phyloP scores from a whole-genome alignment of 2,113 vertebrate genomes.

The Apodemus speciosus region DNA sequence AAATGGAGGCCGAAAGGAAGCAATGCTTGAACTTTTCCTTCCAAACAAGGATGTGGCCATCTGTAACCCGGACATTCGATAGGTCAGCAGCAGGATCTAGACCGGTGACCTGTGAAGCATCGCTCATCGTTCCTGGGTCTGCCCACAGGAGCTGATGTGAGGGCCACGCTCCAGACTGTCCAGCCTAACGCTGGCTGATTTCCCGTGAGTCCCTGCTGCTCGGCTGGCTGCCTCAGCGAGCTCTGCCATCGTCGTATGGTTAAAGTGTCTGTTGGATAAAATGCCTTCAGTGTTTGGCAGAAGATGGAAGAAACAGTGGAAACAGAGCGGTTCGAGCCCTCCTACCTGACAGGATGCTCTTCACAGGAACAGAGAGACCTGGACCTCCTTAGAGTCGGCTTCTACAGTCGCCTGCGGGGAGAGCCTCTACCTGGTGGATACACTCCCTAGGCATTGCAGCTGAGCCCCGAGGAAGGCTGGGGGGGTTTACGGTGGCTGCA shows the following conservation, averaged over 20 bases:
- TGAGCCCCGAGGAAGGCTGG: background rate
- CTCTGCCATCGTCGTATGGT: background rate
- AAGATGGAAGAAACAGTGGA: background rate
- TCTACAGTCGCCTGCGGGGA: background rate
- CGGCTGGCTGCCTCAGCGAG: background rate
- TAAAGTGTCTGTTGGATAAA: slow-evolving; percentile 36
- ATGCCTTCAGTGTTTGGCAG: slow-evolving; percentile 10
- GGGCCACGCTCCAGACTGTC: background rate
- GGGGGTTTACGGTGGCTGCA: background rate
- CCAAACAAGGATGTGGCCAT: background rate
- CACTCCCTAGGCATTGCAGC: background rate
- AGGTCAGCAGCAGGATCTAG: background rate
- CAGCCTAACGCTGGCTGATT: background rate
- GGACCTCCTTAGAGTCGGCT: background rate
- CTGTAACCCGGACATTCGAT: slow-evolving; percentile 1
- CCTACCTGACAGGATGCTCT: background rate
- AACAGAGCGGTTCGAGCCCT: background rate
- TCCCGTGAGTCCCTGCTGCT: slow-evolving; percentile 5
- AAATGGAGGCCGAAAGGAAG: slow-evolving; percentile 1
- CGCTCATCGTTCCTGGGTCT: background rate
- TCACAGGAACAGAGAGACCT: background rate
- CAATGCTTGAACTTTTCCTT: slow-evolving; percentile 23
- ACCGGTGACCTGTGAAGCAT: background rate
- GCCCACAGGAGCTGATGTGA: background rate
- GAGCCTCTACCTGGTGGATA: background rate